A percentile compares a stretch with the other conserved stretches of the same genome.
Evolutionary conservation across 1,140 invertebrate genomes (phyloP).

Genomic region (Agrilus planipennis): DNA sequence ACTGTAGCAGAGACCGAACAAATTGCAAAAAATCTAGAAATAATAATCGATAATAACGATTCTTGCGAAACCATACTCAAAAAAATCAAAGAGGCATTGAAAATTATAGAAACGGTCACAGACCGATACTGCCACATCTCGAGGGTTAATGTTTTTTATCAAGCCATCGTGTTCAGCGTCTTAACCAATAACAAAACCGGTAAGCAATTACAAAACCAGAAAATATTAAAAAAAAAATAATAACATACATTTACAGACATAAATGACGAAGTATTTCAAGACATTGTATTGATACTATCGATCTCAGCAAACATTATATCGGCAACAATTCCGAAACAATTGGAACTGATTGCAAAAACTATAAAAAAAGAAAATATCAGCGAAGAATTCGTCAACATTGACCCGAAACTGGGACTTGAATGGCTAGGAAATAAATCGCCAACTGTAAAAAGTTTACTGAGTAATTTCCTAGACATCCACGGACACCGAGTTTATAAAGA

Average conservation of each 20-base stretch:
- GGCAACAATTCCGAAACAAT: conserved; percentile 46
- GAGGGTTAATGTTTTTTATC: conserved; percentile 37
- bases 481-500: conserved; percentile 65
- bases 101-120: conserved; percentile 17
- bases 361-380: conserved; percentile 37
- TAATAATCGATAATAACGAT: conserved; percentile 6
- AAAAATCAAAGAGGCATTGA: conserved; percentile 21
- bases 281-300: conserved; percentile 49
- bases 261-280: conserved; percentile 44
- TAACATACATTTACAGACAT: conserved; percentile 36
- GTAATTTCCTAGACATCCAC: conserved; percentile 53
- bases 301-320: conserved; percentile 54
- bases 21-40: conserved; percentile 5
- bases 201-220: conserved; percentile 16
- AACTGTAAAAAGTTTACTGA: conserved; percentile 37
- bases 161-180: conserved; percentile 42
- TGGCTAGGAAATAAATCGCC: conserved; percentile 47
- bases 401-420: conserved; percentile 38
- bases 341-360: conserved; percentile 41
- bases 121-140: conserved; percentile 34
- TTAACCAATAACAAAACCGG: conserved; percentile 38
- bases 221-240: not conserved
- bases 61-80: conserved; percentile 28
- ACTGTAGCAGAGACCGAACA: conserved; percentile 5
- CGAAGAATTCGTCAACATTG: conserved; percentile 41